Conservation (phyloP, 2,113 vertebrate genomes). For the Eudorcas thomsonii region DNA sequence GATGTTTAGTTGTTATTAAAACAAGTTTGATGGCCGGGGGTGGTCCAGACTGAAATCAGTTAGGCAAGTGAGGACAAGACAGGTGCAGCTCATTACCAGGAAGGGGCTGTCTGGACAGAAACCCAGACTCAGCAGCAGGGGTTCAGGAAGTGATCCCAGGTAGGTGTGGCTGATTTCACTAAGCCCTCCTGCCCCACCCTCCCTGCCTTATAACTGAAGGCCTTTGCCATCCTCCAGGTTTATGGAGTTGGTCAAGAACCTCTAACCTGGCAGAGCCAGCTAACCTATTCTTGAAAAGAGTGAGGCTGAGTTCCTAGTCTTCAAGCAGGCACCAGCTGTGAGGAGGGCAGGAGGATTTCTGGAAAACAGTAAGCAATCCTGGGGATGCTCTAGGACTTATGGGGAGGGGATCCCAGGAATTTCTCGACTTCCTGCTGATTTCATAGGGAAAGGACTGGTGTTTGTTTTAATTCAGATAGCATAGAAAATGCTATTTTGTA, state of each 20-base stretch:
- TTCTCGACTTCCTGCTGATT: neutral
- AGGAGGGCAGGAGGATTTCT: neutral
- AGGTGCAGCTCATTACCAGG: neutral
- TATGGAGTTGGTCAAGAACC: neutral
- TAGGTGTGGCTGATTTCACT: neutral
- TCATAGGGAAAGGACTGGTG: neutral
- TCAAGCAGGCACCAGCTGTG: neutral
- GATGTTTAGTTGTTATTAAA: neutral
- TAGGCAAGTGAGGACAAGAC: neutral
- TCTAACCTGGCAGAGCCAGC: neutral
- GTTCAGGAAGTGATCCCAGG: neutral
- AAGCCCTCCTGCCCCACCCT: neutral
- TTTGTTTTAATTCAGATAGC: neutral
- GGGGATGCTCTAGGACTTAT: neutral
- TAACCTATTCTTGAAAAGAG: neutral
- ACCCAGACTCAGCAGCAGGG: neutral
- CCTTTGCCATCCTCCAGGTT: neutral
- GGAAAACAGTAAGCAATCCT: slow-evolving; percentile 20
- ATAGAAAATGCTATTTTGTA: slow-evolving; percentile 13
- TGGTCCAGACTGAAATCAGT: neutral
- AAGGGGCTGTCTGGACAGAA: neutral
- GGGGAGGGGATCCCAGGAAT: neutral
- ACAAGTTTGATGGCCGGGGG: neutral
- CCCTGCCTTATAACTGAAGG: neutral
- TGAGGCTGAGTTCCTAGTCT: neutral